Evolutionary conservation across 2,113 vertebrate species (phyloP), one percentile per base, ranked within the genome.

Genomic region (Thunnus thynnus): DNA sequence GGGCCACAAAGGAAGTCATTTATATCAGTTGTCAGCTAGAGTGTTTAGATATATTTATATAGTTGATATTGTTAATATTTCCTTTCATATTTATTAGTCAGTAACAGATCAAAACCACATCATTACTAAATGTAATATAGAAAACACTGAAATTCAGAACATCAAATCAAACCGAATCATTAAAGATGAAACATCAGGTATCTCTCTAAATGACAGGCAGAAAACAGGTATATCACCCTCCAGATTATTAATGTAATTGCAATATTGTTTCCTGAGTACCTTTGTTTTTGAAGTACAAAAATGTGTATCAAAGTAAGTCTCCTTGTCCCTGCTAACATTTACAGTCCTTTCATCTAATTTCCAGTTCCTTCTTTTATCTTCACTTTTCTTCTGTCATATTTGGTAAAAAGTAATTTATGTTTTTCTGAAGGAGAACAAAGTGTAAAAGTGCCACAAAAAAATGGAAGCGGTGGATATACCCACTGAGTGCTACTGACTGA

Each of bases 341-440:
- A 5, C 3, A 25, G 30, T 79, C 41, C 75, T 87, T 86, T 87
- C 77, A 86, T 89, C 73, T 83, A 4, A 32, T 44, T 54, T 58
- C 13, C 52, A 57, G 10, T 14, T 13, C 7, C 36, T 48, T 73
- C 50, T 86, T 56, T 48, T 58, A 56, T 73, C 17, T 71, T 1
- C 16, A 18, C 14, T 60, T 51, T 60, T 67, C 47, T 63, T 50
- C 1, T 82, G 51, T 71, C 41, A 56, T 74, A 74, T 66, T 69
- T 25, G 30, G 18, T 9, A 22, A 4, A 1, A 20, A 50, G 25
- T 17, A 77, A 77, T 74, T 54, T 78, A 13, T 50, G 5, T 41
- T 18, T 48, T 30, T 41, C 50, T 46, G 58, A 22, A 51, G 9
- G 52, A 36, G 47, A 62, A 46, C 20, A 84, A 77, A 81, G 47